These are phyloP conservation scores for Alosa sapidissima DNA, from an alignment of 2,797 vertebrate species.

Conservation along the genomic window DNA sequence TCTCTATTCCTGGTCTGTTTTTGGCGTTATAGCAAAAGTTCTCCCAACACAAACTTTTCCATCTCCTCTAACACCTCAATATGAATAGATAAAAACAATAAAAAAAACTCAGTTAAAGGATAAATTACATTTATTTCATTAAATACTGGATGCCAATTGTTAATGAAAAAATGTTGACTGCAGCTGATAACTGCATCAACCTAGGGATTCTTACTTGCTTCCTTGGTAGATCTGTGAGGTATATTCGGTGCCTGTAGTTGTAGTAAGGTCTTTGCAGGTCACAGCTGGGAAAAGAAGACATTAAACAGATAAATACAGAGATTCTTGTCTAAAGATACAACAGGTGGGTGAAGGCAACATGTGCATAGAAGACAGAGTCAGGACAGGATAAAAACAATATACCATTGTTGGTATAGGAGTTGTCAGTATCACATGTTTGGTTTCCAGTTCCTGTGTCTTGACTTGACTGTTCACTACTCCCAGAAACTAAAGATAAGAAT, in stretches of 20 bases:
- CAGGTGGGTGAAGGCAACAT: neutral
- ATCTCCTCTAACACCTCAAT: too few species aligned
- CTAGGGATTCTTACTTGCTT: constrained; percentile 80
- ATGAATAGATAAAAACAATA: too few species aligned
- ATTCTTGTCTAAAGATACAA: neutral
- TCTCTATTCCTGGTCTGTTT: neutral
- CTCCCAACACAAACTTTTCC: neutral
- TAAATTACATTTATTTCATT: neutral
- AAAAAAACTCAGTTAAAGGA: neutral
- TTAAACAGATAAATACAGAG: neutral
- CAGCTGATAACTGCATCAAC: neutral
- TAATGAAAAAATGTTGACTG: neutral
- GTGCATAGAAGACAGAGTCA: neutral
- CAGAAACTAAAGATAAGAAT: constrained; percentile 44
- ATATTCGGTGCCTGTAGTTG: constrained; percentile 85
- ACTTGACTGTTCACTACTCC: constrained; percentile 58
- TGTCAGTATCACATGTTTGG: constrained; percentile 61
- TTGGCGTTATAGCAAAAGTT: neutral
- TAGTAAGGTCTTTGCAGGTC: constrained; percentile 82
- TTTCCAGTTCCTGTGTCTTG: constrained; percentile 52
- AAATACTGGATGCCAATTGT: neutral
- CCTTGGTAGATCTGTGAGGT: constrained; percentile 92
- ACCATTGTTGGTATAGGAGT: constrained; percentile 70
- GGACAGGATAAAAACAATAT: constrained; percentile 21
- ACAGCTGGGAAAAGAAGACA: constrained; percentile 67